Base-by-base conservation (phyloP, 2,888 invertebrate species). In the Vesta saturnalis region DNA sequence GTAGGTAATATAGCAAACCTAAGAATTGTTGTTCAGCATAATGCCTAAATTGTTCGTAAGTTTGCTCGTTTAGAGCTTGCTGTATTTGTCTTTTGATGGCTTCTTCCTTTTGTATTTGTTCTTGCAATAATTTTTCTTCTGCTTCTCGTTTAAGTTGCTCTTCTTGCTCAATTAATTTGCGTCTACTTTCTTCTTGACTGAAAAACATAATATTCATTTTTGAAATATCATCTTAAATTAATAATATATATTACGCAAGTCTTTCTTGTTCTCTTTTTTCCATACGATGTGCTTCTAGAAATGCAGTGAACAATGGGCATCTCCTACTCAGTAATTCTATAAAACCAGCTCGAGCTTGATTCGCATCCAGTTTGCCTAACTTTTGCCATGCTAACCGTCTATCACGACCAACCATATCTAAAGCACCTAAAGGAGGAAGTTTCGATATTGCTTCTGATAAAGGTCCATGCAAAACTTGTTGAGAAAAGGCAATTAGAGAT, bases 391-490 rank as follows among this genome's bases (percentile, higher is more conserved):
- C 97, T 74, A 95, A 86, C 77, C 95, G 89, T 69, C 98, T 87
- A 81, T 98, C 97, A 80, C 92, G 91, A 0, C 98, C 99, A 74
- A 99, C 96, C 0, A 99, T 94, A 86, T 99, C 97, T 39, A 99
- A 85, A 0, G 97, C 95, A 18, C 98, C 98, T 58, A 97, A 85
- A 12, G 94, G 94, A 52, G 95, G 91, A 47, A 88, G 82, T 76
- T 83, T 85, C 4, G 89, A 88, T 60, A 90, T 89, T 59, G 90
- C 91, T 0, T 91, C 85, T 73, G 92, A 89, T 78, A 92, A 90
- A 58, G 94, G 91, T 0, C 98, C 98, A 83, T 96, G 92, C 10
- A 88, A 88, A 6, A 94, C 93, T 87, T 98, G 98, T 81, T 97
- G 95, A 8, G 94, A 95, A 79, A 93, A 94, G 1, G 97, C 97